phyloP scores from a whole-genome alignment of 2,888 invertebrate species.

The Athrips mouffetella region DNA sequence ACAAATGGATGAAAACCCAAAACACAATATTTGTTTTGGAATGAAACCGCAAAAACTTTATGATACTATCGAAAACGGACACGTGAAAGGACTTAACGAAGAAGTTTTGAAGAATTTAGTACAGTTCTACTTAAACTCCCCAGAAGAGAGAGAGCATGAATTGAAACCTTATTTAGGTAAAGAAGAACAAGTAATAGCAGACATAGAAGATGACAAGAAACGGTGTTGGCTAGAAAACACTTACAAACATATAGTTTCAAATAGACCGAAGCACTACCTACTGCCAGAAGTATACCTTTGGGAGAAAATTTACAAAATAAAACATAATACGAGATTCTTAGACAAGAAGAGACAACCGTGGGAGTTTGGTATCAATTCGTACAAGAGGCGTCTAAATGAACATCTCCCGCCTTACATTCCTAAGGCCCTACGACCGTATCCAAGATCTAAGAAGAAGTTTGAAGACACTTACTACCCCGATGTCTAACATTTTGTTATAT shows the following conservation, averaged over 20 bases:
- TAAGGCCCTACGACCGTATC: constrained; percentile 80
- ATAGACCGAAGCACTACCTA: constrained; percentile 80
- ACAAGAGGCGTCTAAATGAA: constrained; percentile 81
- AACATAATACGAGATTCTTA: constrained; percentile 81
- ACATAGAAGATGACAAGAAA: constrained; percentile 83
- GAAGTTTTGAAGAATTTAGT: constrained; percentile 85
- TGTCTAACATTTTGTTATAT: constrained; percentile 35
- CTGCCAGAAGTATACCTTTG: constrained; percentile 86
- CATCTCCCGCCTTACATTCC: constrained; percentile 84
- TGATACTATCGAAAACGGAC: constrained; percentile 84
- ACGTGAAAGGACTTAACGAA: constrained; percentile 88
- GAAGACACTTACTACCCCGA: constrained; percentile 84
- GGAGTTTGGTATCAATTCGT: constrained; percentile 80
- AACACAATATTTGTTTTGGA: constrained; percentile 89
- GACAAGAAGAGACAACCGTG: constrained; percentile 85
- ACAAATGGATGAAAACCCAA: constrained; percentile 80
- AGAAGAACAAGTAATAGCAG: constrained; percentile 78
- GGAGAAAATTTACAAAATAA: constrained; percentile 90
- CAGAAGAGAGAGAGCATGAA: constrained; percentile 79
- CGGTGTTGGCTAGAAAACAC: constrained; percentile 83
- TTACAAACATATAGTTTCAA: constrained; percentile 83
- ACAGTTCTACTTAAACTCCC: constrained; percentile 85
- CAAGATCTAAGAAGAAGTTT: constrained; percentile 79
- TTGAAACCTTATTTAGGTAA: constrained; percentile 85
- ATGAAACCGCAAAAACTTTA: constrained; percentile 85